Evolutionary conservation across 2,888 invertebrate species (phyloP), one percentile per base, ranked within the genome.

Genomic region (Axea sp.): DNA sequence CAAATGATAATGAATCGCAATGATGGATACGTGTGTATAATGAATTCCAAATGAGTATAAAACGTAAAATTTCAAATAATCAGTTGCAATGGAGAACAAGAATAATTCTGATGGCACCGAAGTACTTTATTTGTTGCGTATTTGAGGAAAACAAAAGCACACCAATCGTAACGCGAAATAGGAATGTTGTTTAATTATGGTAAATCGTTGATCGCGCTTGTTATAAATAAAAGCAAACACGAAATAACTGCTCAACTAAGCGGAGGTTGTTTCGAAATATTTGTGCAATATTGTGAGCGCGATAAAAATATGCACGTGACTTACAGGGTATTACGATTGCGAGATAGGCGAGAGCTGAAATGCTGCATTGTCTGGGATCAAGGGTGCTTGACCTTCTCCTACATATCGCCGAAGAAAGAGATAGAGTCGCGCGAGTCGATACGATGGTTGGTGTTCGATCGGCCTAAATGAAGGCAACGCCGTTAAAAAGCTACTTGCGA

Each of bases 301-400:
- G 37, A 49, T 39, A 49, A 49, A 64, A 51, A 6, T 24, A 37
- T 35, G 47, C 39, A 49, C 28, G 67, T 55, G 53, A 60, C 53
- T 47, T 2, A 24, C 35, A 31, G 22, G 47, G 62, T 49, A 57
- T 59, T 62, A 43, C 47, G 65, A 67, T 55, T 65, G 33, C 17
- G 47, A 30, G 57, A 71, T 62, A 67, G 62, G 62, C 22, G 41
- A 68, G 64, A 68, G 43, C 64, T 71, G 60, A 82, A 83, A 83
- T 80, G 80, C 83, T 84, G 85, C 83, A 87, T 87, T 87, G 87
- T 87, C 84, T 87, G 83, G 79, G 73, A 60, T 78, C 73, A 77
- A 83, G 83, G 83, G 83, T 83, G 81, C 87, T 86, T 85, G 86
- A 87, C 87, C 87, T 86, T 87, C 85, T 82, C 82, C 81, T 77